Percentiles rank a stretch among this genome's conserved stretches.
These are phyloP conservation scores for Helleia helle DNA, from an alignment of 2,888 invertebrate genomes.

Conservation along the genomic window DNA sequence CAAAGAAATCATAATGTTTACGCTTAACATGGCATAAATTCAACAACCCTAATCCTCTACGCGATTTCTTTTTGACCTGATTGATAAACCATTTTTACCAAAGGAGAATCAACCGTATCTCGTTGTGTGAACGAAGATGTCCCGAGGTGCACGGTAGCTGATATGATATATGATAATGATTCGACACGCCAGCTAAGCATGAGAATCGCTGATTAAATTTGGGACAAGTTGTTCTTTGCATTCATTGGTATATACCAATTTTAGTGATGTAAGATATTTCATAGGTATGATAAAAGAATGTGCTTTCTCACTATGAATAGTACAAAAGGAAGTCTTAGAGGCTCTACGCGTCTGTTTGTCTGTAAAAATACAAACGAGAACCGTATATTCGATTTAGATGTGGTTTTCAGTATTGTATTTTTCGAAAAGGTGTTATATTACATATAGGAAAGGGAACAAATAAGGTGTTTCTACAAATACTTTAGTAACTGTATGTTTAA, in stretches of 20 bases:
- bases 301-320: neutral
- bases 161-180: conserved; percentile 35
- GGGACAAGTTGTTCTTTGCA: conserved; percentile 24
- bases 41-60: conserved; percentile 1
- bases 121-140: neutral
- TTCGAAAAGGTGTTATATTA: too few relatives aligned
- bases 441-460: too few relatives aligned
- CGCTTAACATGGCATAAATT: too few relatives aligned
- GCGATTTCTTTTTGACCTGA: conserved; percentile 7
- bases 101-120: neutral
- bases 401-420: too few relatives aligned
- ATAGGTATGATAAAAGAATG: neutral
- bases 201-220: conserved; percentile 35
- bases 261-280: too few relatives aligned
- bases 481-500: too few relatives aligned
- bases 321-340: too few relatives aligned
- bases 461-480: too few relatives aligned
- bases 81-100: neutral
- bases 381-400: too few relatives aligned
- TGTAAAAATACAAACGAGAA: too few relatives aligned
- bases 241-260: conserved; percentile 23
- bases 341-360: too few relatives aligned
- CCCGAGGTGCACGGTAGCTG: conserved; percentile 1
- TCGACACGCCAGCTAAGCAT: conserved; percentile 32
- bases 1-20: too few relatives aligned